phyloP scores from a whole-genome alignment of 2,888 invertebrate genomes.

The Temnothorax ravouxi region DNA sequence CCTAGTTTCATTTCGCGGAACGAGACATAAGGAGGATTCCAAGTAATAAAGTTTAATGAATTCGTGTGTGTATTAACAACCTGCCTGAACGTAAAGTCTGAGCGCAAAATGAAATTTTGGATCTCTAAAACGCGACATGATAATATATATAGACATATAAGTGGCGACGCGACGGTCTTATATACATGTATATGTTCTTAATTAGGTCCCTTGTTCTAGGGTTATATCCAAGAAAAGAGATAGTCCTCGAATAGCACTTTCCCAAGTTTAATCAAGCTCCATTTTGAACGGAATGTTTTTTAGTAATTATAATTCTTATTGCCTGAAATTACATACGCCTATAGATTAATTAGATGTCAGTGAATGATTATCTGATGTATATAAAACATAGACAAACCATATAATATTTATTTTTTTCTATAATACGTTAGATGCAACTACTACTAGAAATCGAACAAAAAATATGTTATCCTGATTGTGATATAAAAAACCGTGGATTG shows the following conservation, averaged over 20 bases:
- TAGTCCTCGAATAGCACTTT: conserved; percentile 11
- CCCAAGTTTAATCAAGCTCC: conserved; percentile 55
- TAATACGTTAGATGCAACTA: not conserved
- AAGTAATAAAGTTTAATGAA: conserved; percentile 30
- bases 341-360: conserved; percentile 19
- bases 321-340: not conserved
- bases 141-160: conserved; percentile 35
- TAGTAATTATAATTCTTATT: conserved; percentile 19
- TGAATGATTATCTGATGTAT: not conserved
- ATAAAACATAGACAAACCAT: not conserved
- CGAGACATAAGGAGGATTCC: not conserved
- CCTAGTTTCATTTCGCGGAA: conserved; percentile 1
- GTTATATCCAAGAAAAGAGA: conserved; percentile 26
- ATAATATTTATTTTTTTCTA: not conserved
- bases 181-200: conserved; percentile 36
- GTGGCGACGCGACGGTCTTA: conserved; percentile 39
- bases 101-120: conserved; percentile 32
- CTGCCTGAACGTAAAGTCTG: conserved; percentile 38
- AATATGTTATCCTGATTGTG: not conserved
- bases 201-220: conserved; percentile 39
- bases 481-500: conserved; percentile 1
- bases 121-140: conserved; percentile 13
- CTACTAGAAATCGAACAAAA: not conserved
- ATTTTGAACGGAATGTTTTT: conserved; percentile 19
- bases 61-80: conserved; percentile 39